Evolutionary conservation across 2,113 vertebrate genomes (phyloP), one percentile per base, ranked within the genome.

Genomic region (Mastomys natalensis): DNA sequence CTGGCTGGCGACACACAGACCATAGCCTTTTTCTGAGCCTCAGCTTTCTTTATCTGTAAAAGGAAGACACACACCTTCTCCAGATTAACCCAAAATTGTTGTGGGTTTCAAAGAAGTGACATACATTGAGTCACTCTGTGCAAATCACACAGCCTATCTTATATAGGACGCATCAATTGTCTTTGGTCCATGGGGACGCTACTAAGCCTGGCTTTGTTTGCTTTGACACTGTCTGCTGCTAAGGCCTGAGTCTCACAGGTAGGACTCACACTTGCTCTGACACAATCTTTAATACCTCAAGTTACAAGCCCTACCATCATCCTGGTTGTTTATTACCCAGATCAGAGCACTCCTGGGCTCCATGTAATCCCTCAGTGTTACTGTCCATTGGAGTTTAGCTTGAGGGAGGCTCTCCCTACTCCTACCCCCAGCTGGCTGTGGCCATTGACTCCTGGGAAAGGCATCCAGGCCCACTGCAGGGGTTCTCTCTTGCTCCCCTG

Each of bases 11-110:
- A 51, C 89, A 58, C 9, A n/a, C 7, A 74, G 70, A 24, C 53
- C 45, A 48, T 0, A 0, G 17, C 73, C 51, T 22, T n/a, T 70
- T 34, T 34, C 34, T 48, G 40, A 82, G 80, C 22, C 13, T 86
- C 40, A 34, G 48, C 94, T 97, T 82, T 89, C 21, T 51, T 88
- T 22, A 82, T 80, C 89, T 78, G 31, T 66, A 37, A 82, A 89
- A 89, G 55, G 48, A 62, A 68, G 0, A 66, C n/a, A 43, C 4
- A 93, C 68, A 78, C 21, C 45, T 34, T 87, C 8, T n/a, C 19
- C 51, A 70, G 34, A 58, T 24, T 15, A 82, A 82, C 11, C 40
- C 8, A 62, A 76, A 53, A 88, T 16, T 78, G 11, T 40, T 64
- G 60, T 43, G 72, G 77, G n/a, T 66, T 90, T 92, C 64, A 51